Evolutionary conservation across 1,140 invertebrate species (phyloP).

Genomic region (Laupala kohalensis): DNA sequence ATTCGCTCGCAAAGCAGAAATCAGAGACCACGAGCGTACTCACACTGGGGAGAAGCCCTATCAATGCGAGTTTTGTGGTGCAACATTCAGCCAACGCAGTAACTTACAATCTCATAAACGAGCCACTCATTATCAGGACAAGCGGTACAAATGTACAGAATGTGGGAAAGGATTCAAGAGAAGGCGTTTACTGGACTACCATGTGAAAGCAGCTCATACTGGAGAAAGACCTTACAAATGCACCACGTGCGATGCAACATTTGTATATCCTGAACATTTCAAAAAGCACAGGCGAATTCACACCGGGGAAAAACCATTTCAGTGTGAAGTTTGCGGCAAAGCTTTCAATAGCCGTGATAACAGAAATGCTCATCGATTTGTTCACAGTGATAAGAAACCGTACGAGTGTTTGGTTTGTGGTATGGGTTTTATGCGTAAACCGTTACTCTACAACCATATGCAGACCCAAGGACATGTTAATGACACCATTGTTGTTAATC

Average conservation of each 20-base stretch:
- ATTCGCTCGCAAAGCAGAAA: conserved; percentile 60
- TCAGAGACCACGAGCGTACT: conserved; percentile 62
- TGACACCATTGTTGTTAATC: conserved; percentile 65
- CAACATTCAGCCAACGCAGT: conserved; percentile 58
- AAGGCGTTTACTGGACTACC: conserved; percentile 59
- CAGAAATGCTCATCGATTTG: conserved; percentile 68
- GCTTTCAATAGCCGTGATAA: conserved; percentile 72
- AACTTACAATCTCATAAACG: conserved; percentile 68
- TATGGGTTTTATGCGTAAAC: conserved; percentile 70
- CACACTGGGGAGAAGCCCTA: conserved; percentile 81
- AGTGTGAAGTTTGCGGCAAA: conserved; percentile 77
- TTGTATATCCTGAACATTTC: conserved; percentile 72
- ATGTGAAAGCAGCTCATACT: conserved; percentile 66
- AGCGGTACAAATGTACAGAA: conserved; percentile 50
- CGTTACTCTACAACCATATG: conserved; percentile 66
- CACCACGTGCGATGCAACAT: conserved; percentile 54
- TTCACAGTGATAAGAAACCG: conserved; percentile 74
- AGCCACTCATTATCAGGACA: conserved; percentile 64
- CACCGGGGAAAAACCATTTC: conserved; percentile 62
- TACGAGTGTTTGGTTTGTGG: conserved; percentile 72
- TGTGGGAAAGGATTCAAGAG: conserved; percentile 65
- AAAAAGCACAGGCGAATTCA: conserved; percentile 71
- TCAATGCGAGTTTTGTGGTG: conserved; percentile 65
- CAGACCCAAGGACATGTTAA: conserved; percentile 52
- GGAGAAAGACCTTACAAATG: conserved; percentile 66